Conservation (phyloP, 2,113 vertebrate genomes). For the Tychaedon coryphoeus region DNA sequence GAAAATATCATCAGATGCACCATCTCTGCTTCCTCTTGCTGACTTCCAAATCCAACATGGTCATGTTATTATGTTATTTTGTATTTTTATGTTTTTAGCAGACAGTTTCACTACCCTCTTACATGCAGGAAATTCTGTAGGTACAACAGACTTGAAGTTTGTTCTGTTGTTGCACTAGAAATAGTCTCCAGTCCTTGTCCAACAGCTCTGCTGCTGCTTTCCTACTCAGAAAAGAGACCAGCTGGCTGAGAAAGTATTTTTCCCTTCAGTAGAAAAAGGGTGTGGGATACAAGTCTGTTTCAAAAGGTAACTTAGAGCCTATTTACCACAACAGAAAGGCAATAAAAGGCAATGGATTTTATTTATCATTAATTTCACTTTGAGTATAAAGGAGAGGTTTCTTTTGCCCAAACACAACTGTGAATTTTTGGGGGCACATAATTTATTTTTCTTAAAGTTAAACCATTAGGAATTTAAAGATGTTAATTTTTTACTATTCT, state of each 20-base stretch:
- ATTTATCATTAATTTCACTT: neutral
- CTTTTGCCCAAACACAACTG: neutral
- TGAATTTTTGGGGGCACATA: neutral
- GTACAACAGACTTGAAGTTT: neutral
- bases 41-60: neutral
- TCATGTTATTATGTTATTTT: neutral
- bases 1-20: neutral
- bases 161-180: neutral
- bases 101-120: neutral
- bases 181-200: neutral
- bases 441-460: neutral
- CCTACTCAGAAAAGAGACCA: neutral
- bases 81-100: neutral
- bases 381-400: neutral
- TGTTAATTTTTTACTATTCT: neutral
- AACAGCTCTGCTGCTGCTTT: neutral
- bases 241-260: neutral
- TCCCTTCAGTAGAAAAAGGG: neutral
- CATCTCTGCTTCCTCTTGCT: neutral
- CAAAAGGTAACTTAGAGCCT: neutral
- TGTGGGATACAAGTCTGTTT: neutral
- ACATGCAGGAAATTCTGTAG: neutral
- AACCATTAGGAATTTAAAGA: neutral
- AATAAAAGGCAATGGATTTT: neutral
- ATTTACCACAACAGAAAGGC: neutral